Conservation (phyloP, 2,888 invertebrate genomes). For the Itoplectis maculator region DNA sequence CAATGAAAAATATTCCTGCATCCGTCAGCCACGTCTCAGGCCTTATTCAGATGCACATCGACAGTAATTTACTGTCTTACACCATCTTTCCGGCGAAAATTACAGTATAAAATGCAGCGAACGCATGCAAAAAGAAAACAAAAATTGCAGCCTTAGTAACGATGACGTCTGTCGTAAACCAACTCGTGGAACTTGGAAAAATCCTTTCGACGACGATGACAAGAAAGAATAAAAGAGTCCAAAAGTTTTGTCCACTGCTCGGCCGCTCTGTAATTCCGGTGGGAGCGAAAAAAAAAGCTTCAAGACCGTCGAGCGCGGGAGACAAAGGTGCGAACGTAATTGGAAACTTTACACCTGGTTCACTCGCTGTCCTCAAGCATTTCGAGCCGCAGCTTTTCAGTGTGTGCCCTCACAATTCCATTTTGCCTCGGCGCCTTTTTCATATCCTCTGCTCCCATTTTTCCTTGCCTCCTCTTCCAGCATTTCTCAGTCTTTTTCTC, state of each 20-base stretch:
- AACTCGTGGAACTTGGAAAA: not conserved
- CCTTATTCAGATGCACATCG: not conserved
- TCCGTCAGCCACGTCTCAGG: not conserved
- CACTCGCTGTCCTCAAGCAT: conserved; percentile 53
- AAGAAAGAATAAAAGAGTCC: conserved; percentile 49
- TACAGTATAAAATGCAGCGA: not conserved
- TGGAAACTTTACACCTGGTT: conserved; percentile 68
- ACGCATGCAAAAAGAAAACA: not conserved
- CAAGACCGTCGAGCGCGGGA: conserved; percentile 42
- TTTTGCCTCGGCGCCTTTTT: conserved; percentile 59
- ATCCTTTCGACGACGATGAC: conserved; percentile 15
- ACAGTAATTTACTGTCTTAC: not conserved
- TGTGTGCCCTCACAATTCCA: conserved; percentile 62
- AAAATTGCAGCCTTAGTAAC: not conserved
- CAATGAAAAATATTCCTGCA: not conserved
- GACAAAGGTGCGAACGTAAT: conserved; percentile 65
- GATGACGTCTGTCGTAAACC: not conserved
- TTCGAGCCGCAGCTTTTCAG: conserved; percentile 39
- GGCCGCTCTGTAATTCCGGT: conserved; percentile 60
- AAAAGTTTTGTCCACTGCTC: conserved; percentile 38
- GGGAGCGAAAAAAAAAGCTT: conserved; percentile 50
- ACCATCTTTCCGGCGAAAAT: too few relatives aligned
- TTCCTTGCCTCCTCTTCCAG: not conserved
- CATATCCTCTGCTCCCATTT: not conserved
- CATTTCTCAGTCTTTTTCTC: not conserved